phyloP scores from a whole-genome alignment of 2,888 invertebrate genomes.

The Drosophila robusta region DNA sequence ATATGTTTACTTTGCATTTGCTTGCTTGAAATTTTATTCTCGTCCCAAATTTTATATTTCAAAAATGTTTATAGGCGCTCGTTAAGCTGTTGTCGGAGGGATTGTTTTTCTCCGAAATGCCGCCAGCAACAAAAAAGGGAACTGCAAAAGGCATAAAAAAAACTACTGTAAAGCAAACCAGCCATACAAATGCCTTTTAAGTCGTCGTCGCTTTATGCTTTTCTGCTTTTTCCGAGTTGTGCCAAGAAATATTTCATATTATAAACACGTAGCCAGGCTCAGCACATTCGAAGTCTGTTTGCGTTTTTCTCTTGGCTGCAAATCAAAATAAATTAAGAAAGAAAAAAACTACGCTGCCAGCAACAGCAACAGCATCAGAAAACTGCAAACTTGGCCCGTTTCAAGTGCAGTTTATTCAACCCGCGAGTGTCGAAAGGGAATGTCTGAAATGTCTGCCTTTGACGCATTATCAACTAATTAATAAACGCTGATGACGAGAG shows the following conservation, averaged over 20 bases:
- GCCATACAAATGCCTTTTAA: conserved; percentile 64
- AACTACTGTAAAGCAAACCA: conserved; percentile 48
- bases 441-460: conserved; percentile 21
- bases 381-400: conserved; percentile 5
- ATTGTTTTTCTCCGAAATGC: conserved; percentile 17
- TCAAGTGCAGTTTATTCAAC: conserved; percentile 43
- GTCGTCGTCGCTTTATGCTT: conserved; percentile 33
- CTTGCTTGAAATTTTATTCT: conserved; percentile 16
- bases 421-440: conserved; percentile 18
- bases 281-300: conserved; percentile 51
- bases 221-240: conserved; percentile 23
- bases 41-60: conserved; percentile 21
- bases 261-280: conserved; percentile 63
- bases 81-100: conserved; percentile 31
- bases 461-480: conserved; percentile 61
- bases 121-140: conserved; percentile 36
- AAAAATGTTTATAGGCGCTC: conserved; percentile 42
- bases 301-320: conserved; percentile 40
- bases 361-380: conserved; percentile 28
- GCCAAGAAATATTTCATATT: conserved; percentile 63
- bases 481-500: conserved; percentile 42
- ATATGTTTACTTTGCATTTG: conserved; percentile 16
- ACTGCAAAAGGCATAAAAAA: conserved; percentile 43
- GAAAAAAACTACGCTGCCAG: conserved; percentile 50
- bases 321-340: conserved; percentile 60